Evolutionary conservation across 2,888 invertebrate genomes (phyloP).

Genomic region (Archips xylosteana): DNA sequence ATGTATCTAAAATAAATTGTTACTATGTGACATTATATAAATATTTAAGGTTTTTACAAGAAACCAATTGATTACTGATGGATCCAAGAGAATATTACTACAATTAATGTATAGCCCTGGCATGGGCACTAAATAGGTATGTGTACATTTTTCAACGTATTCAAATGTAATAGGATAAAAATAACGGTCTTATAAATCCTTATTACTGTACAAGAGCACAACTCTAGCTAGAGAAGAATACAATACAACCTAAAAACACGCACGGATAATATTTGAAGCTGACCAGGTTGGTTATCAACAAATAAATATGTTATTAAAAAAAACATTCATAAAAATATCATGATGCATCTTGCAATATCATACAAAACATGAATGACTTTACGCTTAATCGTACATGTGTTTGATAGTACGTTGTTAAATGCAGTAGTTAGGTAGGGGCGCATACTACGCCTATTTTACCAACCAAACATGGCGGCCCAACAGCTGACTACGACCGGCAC

Average conservation of each 20-base stretch:
- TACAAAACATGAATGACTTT: constrained; percentile 62
- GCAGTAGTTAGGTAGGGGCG: constrained; percentile 62
- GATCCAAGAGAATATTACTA: too few relatives aligned
- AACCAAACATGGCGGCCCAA: constrained; percentile 85
- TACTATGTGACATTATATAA: too few relatives aligned
- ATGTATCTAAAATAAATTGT: too few relatives aligned
- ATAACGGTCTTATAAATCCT: background rate
- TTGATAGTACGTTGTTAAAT: constrained; percentile 61
- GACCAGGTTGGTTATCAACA: constrained; percentile 25
- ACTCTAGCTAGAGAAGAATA: background rate
- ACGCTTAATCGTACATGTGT: constrained; percentile 62
- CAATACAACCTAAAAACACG: constrained; percentile 19
- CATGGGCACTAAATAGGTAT: too few relatives aligned
- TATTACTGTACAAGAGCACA: background rate
- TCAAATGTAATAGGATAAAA: background rate
- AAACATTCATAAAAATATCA: constrained; percentile 10
- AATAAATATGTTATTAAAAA: background rate
- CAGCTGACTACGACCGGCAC: constrained; percentile 82
- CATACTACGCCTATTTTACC: constrained; percentile 84
- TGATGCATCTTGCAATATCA: constrained; percentile 25
- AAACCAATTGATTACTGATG: background rate
- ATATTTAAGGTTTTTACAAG: background rate
- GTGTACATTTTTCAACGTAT: background rate
- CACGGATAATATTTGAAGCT: background rate
- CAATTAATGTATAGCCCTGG: too few relatives aligned